Conservation (phyloP, 1,140 invertebrate species). For the Rhopalosiphum padi region DNA sequence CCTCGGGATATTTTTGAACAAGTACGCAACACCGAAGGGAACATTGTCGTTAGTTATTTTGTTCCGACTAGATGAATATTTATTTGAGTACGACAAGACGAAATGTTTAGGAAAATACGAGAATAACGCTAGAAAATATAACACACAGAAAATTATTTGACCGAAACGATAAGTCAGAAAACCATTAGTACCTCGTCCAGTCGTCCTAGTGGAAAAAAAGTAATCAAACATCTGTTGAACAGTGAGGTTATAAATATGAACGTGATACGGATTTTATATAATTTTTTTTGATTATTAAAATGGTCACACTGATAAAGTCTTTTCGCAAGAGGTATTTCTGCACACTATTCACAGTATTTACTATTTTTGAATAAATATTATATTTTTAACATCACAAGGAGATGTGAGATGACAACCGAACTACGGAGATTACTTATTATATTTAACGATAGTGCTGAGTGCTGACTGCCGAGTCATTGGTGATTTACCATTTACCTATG, state of each 20-base stretch:
- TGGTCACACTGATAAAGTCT: too few species aligned
- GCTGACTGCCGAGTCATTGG: too few species aligned
- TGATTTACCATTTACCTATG: too few species aligned
- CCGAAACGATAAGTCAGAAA: not conserved
- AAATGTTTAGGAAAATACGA: not conserved
- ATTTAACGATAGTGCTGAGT: too few species aligned
- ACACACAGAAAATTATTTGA: not conserved
- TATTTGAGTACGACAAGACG: not conserved
- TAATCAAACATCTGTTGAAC: conserved; percentile 31
- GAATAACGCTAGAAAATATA: too few species aligned
- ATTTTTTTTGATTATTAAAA: not conserved
- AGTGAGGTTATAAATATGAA: conserved; percentile 42
- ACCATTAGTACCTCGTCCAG: not conserved
- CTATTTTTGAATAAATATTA: too few species aligned
- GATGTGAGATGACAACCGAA: too few species aligned
- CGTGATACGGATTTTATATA: not conserved
- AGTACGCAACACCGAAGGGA: not conserved
- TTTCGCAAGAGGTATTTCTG: too few species aligned
- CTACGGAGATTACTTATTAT: too few species aligned
- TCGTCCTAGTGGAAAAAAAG: not conserved
- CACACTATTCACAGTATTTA: too few species aligned
- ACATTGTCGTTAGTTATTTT: not conserved
- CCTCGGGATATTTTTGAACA: conserved; percentile 26
- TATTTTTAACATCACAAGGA: too few species aligned
- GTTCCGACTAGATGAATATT: not conserved